Conservation (phyloP, 2,888 invertebrate genomes). For the Antheraea yamamai region DNA sequence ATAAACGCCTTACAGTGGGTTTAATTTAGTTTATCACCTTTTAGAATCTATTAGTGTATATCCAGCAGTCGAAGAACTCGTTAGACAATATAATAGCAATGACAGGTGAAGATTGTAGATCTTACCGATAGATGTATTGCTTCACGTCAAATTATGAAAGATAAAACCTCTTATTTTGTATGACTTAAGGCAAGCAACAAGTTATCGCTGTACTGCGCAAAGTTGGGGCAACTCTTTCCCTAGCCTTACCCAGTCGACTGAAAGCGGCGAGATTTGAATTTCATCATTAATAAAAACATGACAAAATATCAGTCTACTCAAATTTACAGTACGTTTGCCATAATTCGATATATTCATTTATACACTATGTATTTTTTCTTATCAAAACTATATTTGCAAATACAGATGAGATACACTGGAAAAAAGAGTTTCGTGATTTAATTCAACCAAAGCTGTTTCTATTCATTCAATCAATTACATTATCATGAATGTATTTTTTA, state of each 20-base stretch:
- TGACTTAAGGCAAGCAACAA: slow-evolving; percentile 42
- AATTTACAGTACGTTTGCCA: not conserved
- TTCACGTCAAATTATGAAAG: not conserved
- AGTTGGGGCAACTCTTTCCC: slow-evolving; percentile 56
- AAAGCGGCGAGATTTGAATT: slow-evolving; percentile 55
- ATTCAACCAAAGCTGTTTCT: too few species aligned
- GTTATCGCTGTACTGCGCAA: slow-evolving; percentile 65
- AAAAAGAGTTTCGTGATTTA: too few species aligned
- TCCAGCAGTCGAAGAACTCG: too few species aligned
- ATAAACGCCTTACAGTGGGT: too few species aligned
- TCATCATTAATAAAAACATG: slow-evolving; percentile 37
- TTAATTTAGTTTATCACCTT: too few species aligned
- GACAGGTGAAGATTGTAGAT: too few species aligned
- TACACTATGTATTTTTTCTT: not conserved
- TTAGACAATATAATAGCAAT: too few species aligned
- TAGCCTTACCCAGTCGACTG: slow-evolving; percentile 45
- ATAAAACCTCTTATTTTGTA: slow-evolving; percentile 11
- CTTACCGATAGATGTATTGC: too few species aligned
- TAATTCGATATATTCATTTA: not conserved
- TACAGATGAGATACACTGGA: not conserved
- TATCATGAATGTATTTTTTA: too few species aligned
- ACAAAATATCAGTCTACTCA: slow-evolving; percentile 14
- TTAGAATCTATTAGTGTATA: too few species aligned
- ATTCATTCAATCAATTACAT: too few species aligned
- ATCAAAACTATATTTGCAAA: not conserved